Evolutionary conservation across 2,113 vertebrate species (phyloP), one percentile per base, ranked within the genome.

Genomic region (Chlamydotis undulata): DNA sequence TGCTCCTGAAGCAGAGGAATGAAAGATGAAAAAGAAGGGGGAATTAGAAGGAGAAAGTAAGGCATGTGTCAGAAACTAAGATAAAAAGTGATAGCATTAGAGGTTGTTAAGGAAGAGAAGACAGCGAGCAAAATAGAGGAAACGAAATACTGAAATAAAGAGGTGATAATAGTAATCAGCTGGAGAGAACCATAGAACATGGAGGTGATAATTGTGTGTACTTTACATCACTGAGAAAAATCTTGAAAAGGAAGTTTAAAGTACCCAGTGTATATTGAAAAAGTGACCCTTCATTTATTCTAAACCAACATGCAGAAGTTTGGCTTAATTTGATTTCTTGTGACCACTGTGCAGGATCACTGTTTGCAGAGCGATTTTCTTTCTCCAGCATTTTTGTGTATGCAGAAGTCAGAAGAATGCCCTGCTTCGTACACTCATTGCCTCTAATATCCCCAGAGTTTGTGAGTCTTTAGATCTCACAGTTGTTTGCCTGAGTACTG

Each of bases 141-240:
- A 96, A 95, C 55, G 59, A 81, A 91, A 91, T 89, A 77, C 53
- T 67, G 55, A 92, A 97, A 92, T 96, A 84, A 95, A 75, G 87
- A 95, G 56, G 94, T 94, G 93, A 85, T 97, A 94, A 97, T 94
- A 91, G 87, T 81, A 97, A 79, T 96, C 87, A 90, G 87, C 87
- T 96, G 94, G 87, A 83, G 61, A 84, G 69, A 89, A 55, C 26
- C 73, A 26, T 31, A 88, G 89, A 93, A 91, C 1, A 1, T 29
- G 26, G 70, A 94, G 76, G 87, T 96, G 94, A 89, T 95, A 96
- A 95, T 96, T 96, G 68, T 64, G 37, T 85, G 68, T 81, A 33
- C 69, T 82, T 41, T 91, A 81, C 33, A 82, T 90, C 75, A 64
- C 84, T 96, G 75, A 92, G 82, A 79, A 84, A 59, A 89, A 94